These are phyloP conservation scores for Thyatira batis DNA, from an alignment of 2,888 invertebrate genomes.

Conservation along the genomic window DNA sequence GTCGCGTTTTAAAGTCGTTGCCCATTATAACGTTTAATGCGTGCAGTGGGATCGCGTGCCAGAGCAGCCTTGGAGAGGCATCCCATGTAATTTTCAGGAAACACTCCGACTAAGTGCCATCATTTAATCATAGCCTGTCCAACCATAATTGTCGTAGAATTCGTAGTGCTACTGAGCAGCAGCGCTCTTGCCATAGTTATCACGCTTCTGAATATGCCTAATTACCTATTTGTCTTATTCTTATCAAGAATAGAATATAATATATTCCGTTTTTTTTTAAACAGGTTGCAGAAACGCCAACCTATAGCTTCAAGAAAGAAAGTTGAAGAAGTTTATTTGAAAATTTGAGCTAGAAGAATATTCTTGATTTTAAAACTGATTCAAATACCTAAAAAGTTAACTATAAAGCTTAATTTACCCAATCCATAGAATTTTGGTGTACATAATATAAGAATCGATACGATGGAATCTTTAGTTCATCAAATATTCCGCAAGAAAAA, in stretches of 20 bases:
- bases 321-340: no score
- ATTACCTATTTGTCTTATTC: not conserved
- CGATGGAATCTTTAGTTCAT: no score
- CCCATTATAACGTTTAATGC: constrained; percentile 67
- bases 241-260: not conserved
- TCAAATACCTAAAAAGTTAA: no score
- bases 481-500: not conserved
- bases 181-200: constrained; percentile 36
- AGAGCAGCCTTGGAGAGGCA: constrained; percentile 75
- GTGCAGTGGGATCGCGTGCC: constrained; percentile 76
- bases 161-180: constrained; percentile 70
- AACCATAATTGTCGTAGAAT: constrained; percentile 75
- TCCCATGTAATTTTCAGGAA: constrained; percentile 82
- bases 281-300: no score
- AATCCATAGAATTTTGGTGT: no score
- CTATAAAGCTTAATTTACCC: no score
- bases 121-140: constrained; percentile 80
- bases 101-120: constrained; percentile 77
- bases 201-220: constrained; percentile 26
- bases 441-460: no score
- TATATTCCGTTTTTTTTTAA: no score
- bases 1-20: constrained; percentile 66
- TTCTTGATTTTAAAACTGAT: no score
- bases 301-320: no score
- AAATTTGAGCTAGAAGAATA: no score